Evolutionary conservation across 2,888 invertebrate genomes (phyloP).

Genomic region (Noctua comes): DNA sequence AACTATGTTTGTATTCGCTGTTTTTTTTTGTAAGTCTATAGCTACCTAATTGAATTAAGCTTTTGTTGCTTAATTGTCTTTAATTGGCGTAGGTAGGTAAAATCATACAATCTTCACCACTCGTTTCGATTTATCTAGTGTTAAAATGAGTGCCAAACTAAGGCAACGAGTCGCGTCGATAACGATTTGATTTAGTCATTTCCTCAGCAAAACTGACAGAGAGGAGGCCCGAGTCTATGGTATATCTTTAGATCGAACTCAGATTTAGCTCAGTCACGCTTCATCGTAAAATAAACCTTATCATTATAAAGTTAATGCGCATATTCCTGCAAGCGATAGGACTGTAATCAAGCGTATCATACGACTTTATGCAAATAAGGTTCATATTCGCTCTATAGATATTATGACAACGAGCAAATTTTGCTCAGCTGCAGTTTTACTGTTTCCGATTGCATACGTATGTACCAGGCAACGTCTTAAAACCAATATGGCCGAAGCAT

Average conservation of each 20-base stretch:
- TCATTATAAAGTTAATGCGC: neutral
- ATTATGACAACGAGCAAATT: neutral
- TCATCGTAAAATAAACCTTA: too few relatives aligned
- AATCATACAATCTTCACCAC: neutral
- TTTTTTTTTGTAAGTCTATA: slow-evolving; percentile 3
- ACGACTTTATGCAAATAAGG: neutral
- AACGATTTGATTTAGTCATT: neutral
- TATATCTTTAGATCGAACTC: neutral
- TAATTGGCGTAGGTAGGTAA: neutral
- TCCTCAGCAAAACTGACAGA: neutral
- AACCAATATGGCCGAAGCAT: neutral
- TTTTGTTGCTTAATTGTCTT: neutral
- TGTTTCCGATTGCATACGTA: neutral
- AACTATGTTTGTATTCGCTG: neutral
- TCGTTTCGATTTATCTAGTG: neutral
- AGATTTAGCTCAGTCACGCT: neutral
- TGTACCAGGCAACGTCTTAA: neutral
- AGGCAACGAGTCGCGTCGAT: neutral
- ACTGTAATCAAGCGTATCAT: neutral
- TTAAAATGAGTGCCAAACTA: neutral
- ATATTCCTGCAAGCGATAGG: neutral
- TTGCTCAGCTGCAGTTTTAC: neutral
- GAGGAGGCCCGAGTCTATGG: neutral
- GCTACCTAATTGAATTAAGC: neutral
- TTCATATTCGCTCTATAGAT: neutral